A percentile compares a stretch with the other conserved stretches of the same genome.
Evolutionary conservation across 2,888 invertebrate species (phyloP).

Genomic region (Melangyna quadrimaculata): DNA sequence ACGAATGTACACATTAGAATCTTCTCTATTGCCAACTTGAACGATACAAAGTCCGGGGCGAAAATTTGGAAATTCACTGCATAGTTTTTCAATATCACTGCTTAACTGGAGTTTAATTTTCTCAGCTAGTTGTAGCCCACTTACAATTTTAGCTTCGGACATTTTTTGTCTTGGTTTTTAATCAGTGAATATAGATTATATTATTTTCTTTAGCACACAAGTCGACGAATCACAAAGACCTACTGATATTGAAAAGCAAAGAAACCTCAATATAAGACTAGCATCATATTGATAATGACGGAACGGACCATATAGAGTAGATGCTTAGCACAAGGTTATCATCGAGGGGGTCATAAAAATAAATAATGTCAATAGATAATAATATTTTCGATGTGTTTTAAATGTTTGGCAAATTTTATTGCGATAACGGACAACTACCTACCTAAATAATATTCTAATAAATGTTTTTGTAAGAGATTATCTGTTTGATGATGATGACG

Average conservation of each 20-base stretch:
- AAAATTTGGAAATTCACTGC: constrained; percentile 84
- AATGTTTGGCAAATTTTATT: background rate
- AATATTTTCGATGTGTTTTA: background rate
- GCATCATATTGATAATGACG: background rate
- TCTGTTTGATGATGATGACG: background rate
- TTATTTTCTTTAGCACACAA: background rate
- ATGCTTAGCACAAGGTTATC: background rate
- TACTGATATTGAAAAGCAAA: background rate
- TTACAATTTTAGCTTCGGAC: constrained; percentile 82
- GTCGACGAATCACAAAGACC: background rate
- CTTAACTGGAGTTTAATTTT: constrained; percentile 88
- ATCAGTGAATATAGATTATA: background rate
- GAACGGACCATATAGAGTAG: background rate
- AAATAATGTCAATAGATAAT: background rate
- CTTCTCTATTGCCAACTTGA: constrained; percentile 97
- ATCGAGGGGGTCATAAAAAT: background rate
- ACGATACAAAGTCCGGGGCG: constrained; percentile 93
- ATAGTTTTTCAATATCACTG: constrained; percentile 85
- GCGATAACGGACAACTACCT: background rate
- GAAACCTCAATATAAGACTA: background rate
- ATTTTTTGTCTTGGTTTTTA: constrained; percentile 68
- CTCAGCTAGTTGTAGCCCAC: constrained; percentile 87
- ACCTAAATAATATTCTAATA: background rate
- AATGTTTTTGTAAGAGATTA: background rate
- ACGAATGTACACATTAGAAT: constrained; percentile 98